Evolutionary conservation across 2,797 vertebrate species (phyloP), one percentile per base, ranked within the genome.

Genomic region (Pyrocephalus nanus): DNA sequence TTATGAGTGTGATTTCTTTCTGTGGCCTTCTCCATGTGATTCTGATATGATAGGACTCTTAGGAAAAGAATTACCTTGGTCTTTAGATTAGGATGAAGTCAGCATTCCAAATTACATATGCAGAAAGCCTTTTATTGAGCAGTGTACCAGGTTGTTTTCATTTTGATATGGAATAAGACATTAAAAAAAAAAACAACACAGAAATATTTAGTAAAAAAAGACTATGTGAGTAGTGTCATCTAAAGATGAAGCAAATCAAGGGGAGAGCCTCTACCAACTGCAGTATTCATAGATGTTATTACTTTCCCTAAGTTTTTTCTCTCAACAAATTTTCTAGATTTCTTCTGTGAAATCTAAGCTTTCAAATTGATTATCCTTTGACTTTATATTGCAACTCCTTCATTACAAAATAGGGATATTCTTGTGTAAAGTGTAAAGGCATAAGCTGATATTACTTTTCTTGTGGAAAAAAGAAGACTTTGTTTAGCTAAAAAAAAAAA

Each of bases 211-310:
- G 4, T 71, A 14, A 50, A 84, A 84, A 86, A 53, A 25, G 5
- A 7, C 26, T 43, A 4, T 0, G 0, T 83, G 55, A 67, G 5
- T 55, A 55, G 30, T 50, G 8, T 64, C 16, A 22, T 58, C 20
- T 66, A 75, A 26, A 4, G 19, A 62, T 36, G 30, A 66, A 64
- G 30, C 13, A 86, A 42, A 61, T n/a, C 17, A 47, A 53, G 55
- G 27, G 43, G 29, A 77, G 30, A 34, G 4, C 4, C 25, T n/a
- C 86, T 51, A 66, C 9, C 34, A 47, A 5, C 7, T 54, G 26
- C 34, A 40, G 8, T 58, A 42, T 58, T 70, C 43, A 34, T 13
- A 66, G 32, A 82, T 3, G 11, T 50, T 69, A 18, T 51, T 84
- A 9, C 29, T 87, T 36, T 80, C 29, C 26, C 18, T 45, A 34